A percentile compares a stretch with the other conserved stretches of the same genome.
Evolutionary conservation across 1,140 invertebrate genomes (phyloP).

Genomic region (Trichonephila clavata): DNA sequence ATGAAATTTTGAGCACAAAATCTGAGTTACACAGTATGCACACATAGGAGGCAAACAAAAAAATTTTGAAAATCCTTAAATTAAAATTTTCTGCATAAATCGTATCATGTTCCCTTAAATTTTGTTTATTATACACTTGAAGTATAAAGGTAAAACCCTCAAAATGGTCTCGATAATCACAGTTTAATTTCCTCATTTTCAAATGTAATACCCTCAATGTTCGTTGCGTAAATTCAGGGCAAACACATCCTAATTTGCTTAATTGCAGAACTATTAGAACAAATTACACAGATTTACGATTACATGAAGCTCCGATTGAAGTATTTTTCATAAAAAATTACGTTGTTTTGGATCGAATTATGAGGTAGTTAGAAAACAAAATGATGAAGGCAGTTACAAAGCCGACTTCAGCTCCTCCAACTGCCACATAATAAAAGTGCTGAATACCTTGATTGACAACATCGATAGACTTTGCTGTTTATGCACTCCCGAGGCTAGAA

Average conservation of each 20-base stretch:
- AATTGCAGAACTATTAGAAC: neutral
- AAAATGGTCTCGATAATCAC: too few species aligned
- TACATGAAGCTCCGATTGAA: neutral
- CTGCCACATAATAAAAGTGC: conserved; percentile 26
- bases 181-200: neutral
- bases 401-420: neutral
- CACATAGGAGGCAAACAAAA: too few species aligned
- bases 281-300: conserved; percentile 31
- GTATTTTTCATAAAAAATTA: neutral
- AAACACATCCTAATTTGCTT: neutral
- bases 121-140: too few species aligned
- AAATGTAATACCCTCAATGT: neutral
- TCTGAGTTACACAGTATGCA: too few species aligned
- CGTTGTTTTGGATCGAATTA: conserved; percentile 5
- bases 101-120: too few species aligned
- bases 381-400: conserved; percentile 29
- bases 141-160: too few species aligned
- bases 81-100: too few species aligned
- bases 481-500: conserved; percentile 46
- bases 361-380: conserved; percentile 12
- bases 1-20: too few species aligned
- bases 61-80: too few species aligned
- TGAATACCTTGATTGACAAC: conserved; percentile 51
- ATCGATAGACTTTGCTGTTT: conserved; percentile 48
- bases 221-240: neutral